Evolutionary conservation across 2,797 vertebrate genomes (phyloP).

Genomic region (Sylvia borin): DNA sequence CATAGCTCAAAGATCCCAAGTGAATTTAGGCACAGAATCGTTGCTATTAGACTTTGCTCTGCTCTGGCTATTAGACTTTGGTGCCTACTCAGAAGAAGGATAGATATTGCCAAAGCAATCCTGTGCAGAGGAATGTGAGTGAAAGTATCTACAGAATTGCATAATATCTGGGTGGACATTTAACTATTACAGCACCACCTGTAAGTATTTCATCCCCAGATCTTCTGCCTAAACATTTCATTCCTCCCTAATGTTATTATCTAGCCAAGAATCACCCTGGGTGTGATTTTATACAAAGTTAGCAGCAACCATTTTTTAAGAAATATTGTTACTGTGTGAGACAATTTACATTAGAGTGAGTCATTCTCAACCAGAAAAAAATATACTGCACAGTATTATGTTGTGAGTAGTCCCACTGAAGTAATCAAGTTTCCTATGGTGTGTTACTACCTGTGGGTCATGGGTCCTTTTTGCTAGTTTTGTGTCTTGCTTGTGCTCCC

Average conservation of each 20-base stretch:
- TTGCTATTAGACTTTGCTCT: neutral
- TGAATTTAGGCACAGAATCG: neutral
- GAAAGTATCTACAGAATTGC: neutral
- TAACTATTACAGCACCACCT: neutral
- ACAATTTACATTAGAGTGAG: neutral
- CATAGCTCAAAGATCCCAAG: neutral
- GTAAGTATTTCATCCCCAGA: neutral
- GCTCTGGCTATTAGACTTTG: neutral
- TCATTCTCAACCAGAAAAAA: neutral
- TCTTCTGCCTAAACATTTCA: neutral
- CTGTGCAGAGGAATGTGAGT: neutral
- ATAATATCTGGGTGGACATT: neutral
- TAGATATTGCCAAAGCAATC: neutral
- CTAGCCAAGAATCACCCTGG: neutral
- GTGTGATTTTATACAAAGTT: neutral
- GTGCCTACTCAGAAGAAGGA: neutral
- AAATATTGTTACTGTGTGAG: neutral
- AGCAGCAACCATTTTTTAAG: neutral
- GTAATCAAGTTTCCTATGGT: neutral
- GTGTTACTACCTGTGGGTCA: neutral
- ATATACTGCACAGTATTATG: neutral
- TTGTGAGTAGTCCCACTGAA: neutral
- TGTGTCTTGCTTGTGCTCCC: neutral
- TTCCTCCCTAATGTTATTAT: neutral
- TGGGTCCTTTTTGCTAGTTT: neutral